A percentile compares a stretch with the other conserved stretches of the same genome.
These are phyloP conservation scores for Hesperophylax magnus DNA, from an alignment of 1,140 invertebrate species.

Conservation along the genomic window DNA sequence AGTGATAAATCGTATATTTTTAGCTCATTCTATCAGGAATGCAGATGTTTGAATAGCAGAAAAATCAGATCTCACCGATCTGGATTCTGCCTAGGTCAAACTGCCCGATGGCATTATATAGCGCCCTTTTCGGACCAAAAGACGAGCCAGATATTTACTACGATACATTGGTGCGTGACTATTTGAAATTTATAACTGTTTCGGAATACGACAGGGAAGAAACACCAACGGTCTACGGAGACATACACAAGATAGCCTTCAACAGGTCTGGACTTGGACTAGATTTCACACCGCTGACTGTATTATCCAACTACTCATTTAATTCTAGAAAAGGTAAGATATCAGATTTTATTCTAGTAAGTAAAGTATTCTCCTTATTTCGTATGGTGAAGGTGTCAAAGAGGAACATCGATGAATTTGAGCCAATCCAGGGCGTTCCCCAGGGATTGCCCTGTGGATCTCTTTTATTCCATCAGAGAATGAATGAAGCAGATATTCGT, in stretches of 20 bases:
- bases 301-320: constrained; percentile 75
- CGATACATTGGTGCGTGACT: constrained; percentile 71
- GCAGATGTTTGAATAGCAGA: too few relatives aligned
- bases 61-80: background rate
- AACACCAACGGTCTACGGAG: constrained; percentile 72
- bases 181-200: constrained; percentile 75
- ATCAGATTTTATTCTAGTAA: background rate
- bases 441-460: too few relatives aligned
- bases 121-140: constrained; percentile 29
- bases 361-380: too few relatives aligned
- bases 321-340: constrained; percentile 77
- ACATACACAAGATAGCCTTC: constrained; percentile 67
- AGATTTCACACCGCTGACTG: constrained; percentile 73
- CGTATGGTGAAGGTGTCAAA: too few relatives aligned
- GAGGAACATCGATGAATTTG: too few relatives aligned
- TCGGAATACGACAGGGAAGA: constrained; percentile 77
- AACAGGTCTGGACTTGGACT: constrained; percentile 66
- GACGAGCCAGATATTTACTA: constrained; percentile 65
- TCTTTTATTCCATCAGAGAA: too few relatives aligned
- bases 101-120: constrained; percentile 53
- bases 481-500: too few relatives aligned
- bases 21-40: too few relatives aligned
- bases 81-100: constrained; percentile 1
- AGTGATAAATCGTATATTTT: too few relatives aligned
- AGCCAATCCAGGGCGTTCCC: too few relatives aligned